Base-by-base conservation (phyloP, 2,113 vertebrate species). In the Platysteira castanea region DNA sequence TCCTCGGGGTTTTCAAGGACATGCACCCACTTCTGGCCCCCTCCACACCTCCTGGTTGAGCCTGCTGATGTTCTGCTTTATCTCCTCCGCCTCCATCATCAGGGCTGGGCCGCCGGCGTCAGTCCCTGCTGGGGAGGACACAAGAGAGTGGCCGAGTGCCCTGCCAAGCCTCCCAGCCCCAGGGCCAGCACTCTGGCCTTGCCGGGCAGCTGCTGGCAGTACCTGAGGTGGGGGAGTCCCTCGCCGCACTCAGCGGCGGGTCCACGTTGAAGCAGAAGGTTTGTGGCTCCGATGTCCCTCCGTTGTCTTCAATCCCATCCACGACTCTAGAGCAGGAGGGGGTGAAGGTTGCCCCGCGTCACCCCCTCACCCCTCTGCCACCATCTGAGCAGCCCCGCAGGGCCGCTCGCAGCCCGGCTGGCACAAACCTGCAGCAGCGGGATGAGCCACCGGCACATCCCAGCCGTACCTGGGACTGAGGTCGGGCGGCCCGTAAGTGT, bases 221-320 rank as follows among this genome's bases (percentile, higher is more conserved):
- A 96, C 98, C 98, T 97, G 97, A 27, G 3, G 10, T 59, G 17
- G 92, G 95, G 17, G 83, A 98, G 95, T 98, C 94, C 49, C 87
- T 86, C 1, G 69, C 37, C 0, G 73, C 68, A 15, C 95, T 97
- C 33, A 42, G 88, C 0, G 57, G 92, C n/a, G 95, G 87, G 65
- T 98, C 98, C 27, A 91, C 18, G 47, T 98, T 98, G 94, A 99
- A 99, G 44, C 98, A 98, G 98, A 99, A 99, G 0, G 97, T 89
- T 28, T 98, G 96, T 13, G 90, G 87, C 90, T 98, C 98, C 0
- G 97, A 94, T 9, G 93, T 84, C 73, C 94, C 97, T 22, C 98
- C 96, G 6, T 98, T 98, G 93, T 99, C 99, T 90, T 99, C 99
- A 49, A 99, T 99, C 84, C 99, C 99, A 42, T 99, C 99, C 91